Conservation (phyloP, 1,140 invertebrate genomes). For the Bombus fervidus region DNA sequence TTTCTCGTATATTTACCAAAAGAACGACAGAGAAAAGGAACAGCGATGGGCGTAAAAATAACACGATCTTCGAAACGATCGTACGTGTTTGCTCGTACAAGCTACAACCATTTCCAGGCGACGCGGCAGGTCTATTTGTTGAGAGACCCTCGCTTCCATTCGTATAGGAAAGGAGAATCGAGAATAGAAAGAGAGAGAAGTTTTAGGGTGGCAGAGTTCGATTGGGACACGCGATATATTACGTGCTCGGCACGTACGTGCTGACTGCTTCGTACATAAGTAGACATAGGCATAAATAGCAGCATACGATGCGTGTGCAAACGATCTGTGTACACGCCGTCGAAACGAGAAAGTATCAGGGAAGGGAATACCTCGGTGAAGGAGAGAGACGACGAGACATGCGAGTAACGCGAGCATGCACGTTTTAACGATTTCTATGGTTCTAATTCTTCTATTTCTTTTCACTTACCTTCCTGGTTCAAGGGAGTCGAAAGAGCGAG, state of each 20-base stretch:
- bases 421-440: constrained; percentile 52
- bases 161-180: constrained; percentile 28
- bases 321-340: background rate
- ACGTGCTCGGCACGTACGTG: constrained; percentile 46
- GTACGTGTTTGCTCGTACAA: constrained; percentile 36
- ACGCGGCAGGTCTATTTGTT: constrained; percentile 56
- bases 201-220: constrained; percentile 45
- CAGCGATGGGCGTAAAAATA: background rate
- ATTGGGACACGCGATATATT: constrained; percentile 61
- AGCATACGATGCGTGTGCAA: constrained; percentile 1
- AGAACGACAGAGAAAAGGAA: background rate
- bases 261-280: constrained; percentile 47
- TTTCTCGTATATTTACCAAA: background rate
- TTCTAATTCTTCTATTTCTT: constrained; percentile 34
- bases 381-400: constrained; percentile 10
- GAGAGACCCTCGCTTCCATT: constrained; percentile 24
- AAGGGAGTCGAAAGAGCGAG: constrained; percentile 3
- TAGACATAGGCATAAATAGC: constrained; percentile 47
- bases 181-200: constrained; percentile 12
- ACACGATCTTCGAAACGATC: constrained; percentile 14
- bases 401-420: constrained; percentile 45
- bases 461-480: constrained; percentile 22
- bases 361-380: background rate
- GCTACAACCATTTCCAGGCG: constrained; percentile 48
- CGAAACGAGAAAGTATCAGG: background rate